Evolutionary conservation across 2,797 vertebrate genomes (phyloP), one percentile per base, ranked within the genome.

Genomic region (Danio jaintianensis): DNA sequence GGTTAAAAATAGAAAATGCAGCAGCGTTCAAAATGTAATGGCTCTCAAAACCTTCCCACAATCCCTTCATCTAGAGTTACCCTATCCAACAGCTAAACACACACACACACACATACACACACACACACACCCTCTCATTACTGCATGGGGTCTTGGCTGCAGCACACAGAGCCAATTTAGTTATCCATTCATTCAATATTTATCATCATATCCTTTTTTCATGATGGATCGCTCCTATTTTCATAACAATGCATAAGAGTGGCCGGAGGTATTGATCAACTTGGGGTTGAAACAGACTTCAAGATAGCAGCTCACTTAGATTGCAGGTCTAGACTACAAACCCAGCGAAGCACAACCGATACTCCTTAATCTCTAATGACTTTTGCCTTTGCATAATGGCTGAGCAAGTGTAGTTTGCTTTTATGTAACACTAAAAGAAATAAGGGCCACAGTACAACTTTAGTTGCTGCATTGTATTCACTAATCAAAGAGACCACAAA

Each of bases 181-280:
- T 69, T 69, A 70, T 82, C 63, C 67, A 71, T 75, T 83, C 82
- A 84, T 82, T 84, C 61, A 70, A 83, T 82, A 84, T 82, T 80
- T 70, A 87, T 80, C 71, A 83, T 80, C 56, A 69, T 80, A 81
- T 78, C 42, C 29, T 52, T 59, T 68, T 78, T 80, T 52, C 18
- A 75, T 78, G 83, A 85, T 67, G 84, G 80, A 85, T 75, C 42
- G 45, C 71, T 53, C 11, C 55, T 48, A 71, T 85, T 85, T 86
- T 83, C 83, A 84, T 84, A 81, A 84, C 86, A 85, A 83, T 82
- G 78, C 64, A 66, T 75, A 83, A 84, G 71, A 66, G 79, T 80
- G 56, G 68, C 63, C 2, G 6, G 29, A 16, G 7, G 68, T 86
- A 87, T 89, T 84, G 88, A 87, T 86, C 67, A 72, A 72, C 63